A percentile compares a stretch with the other conserved stretches of the same genome.
Conservation (phyloP, 1,140 invertebrate genomes). For the Drosophila dunni region DNA sequence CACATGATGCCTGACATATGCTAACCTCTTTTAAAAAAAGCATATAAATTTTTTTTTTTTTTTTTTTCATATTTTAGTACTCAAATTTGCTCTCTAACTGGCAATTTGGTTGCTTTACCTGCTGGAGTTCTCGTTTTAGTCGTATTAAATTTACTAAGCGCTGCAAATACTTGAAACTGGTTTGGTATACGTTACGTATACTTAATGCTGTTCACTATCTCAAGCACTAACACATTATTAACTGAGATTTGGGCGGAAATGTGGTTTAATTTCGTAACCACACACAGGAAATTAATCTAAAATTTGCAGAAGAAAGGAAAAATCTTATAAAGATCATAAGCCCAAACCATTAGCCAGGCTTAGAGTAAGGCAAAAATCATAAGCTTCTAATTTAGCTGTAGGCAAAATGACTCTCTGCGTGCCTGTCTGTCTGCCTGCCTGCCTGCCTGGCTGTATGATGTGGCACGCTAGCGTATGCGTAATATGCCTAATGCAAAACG, state of each 20-base stretch:
- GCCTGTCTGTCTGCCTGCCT: background rate
- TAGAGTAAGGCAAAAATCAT: conserved; percentile 68
- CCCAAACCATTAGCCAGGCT: conserved; percentile 71
- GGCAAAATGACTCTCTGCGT: conserved; percentile 5
- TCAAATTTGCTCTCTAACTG: too few species aligned
- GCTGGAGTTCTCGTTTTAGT: too few species aligned
- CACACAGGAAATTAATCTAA: conserved; percentile 43
- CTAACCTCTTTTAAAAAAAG: conserved; percentile 1
- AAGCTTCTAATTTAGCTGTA: conserved; percentile 69
- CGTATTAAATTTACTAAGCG: too few species aligned
- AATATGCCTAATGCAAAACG: conserved; percentile 80
- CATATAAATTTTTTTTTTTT: background rate
- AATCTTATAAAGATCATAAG: conserved; percentile 54
- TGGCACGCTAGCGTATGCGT: conserved; percentile 67
- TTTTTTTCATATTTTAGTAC: too few species aligned
- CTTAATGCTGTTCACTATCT: conserved; percentile 2
- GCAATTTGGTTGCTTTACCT: too few species aligned
- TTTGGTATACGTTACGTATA: background rate
- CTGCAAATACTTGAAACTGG: background rate
- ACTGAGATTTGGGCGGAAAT: conserved; percentile 19
- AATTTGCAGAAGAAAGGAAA: conserved; percentile 31
- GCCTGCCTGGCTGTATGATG: conserved; percentile 15
- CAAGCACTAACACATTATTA: background rate
- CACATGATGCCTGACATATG: conserved; percentile 10
- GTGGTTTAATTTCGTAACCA: conserved; percentile 20